Evolutionary conservation across 1,140 invertebrate species (phyloP), one percentile per base, ranked within the genome.

Genomic region (Pseudachorutes palmiensis): DNA sequence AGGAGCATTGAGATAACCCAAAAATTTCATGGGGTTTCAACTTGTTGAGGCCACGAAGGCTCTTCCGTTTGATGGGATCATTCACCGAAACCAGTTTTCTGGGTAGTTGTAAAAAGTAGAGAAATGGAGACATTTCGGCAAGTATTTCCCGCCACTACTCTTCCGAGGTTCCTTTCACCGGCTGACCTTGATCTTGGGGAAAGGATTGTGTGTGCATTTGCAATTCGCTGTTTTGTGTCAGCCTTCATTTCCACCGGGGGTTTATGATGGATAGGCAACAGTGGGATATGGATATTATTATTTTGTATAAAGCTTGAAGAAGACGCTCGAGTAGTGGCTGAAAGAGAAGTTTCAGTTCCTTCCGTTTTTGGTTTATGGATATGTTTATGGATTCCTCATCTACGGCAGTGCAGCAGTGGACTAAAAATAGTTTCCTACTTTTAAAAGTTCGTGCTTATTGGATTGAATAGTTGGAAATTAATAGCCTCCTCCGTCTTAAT

Each of bases 401-500:
- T 16, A 58, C 9, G 63, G 26, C 26, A 57, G 5, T 26, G 26
- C 5, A 57, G 5, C 16, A 12, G 51, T n/a, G 26, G 30, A 16
- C 30, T 19, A 28, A 61, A 16, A 28, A 30, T 61, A 28, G 24
- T 16, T 19, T 45, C 36, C 36, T 19, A 45, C 9, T 19, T 67
- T 61, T 61, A 41, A 61, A 30, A 30, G 70, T 64, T 48, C 67
- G 67, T 67, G 67, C 70, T 69, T 67, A 72, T 72, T 72, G 70
- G 65, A 69, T 72, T 69, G 70, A 67, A 69, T 71, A 66, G 64
- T 60, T 60, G 69, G 67, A 72, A 72, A 72, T 72, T 72, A 72
- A 72, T 72, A 45, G 36, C 36, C 36, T 9, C 19, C 36, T 45
- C 19, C 36, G 36, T 45, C 36, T 45, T 45, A 45, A 45, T 45